Evolutionary conservation across 2,113 vertebrate species (phyloP).

Genomic region (Oxyruncus cristatus): DNA sequence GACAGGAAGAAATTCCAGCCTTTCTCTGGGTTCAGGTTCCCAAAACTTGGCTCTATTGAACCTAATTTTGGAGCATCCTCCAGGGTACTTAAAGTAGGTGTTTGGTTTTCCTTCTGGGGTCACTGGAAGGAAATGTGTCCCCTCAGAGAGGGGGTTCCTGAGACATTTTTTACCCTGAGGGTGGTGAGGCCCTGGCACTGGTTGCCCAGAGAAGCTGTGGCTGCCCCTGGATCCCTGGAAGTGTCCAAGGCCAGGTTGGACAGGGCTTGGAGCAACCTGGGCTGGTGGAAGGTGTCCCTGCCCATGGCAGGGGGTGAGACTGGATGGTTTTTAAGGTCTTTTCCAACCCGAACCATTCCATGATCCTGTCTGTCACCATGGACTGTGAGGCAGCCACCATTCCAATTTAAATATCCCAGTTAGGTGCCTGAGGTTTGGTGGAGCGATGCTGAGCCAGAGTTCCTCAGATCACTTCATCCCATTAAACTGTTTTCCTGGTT

Average conservation of each 20-base stretch:
- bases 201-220: not conserved
- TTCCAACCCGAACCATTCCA: not conserved
- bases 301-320: accelerated
- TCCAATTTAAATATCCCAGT: not conserved
- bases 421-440: not conserved
- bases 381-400: accelerated
- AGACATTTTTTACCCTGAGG: accelerated
- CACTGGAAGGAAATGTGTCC: not conserved
- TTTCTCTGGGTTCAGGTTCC: not conserved
- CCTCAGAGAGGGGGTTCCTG: not conserved
- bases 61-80: not conserved
- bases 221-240: not conserved
- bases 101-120: not conserved
- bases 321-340: not conserved
- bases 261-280: accelerated
- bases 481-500: not conserved
- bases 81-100: not conserved
- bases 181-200: not conserved
- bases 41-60: not conserved
- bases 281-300: not conserved
- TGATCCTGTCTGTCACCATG: accelerated
- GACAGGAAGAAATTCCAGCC: not conserved
- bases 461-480: not conserved
- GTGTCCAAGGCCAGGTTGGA: accelerated
- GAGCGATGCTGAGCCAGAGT: not conserved